A percentile compares a stretch with the other conserved stretches of the same genome.
phyloP scores from a whole-genome alignment of 2,113 vertebrate genomes.

The Axis porcinus region DNA sequence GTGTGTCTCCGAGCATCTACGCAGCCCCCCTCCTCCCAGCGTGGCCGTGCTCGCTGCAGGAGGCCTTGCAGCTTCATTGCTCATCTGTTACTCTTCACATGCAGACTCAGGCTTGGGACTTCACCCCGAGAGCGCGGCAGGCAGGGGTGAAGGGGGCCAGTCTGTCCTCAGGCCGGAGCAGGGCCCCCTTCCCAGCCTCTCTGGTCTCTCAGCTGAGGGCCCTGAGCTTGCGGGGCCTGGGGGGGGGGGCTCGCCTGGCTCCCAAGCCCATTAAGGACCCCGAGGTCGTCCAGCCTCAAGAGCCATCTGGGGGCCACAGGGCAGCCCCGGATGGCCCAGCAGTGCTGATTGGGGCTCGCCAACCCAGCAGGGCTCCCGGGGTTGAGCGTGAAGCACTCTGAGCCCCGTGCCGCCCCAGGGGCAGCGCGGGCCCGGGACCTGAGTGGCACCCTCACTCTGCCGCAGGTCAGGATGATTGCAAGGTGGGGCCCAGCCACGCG shows the following conservation, averaged over 20 bases:
- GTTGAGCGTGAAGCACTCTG: background rate
- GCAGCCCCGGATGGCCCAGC: conserved; percentile 64
- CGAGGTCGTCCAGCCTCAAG: conserved; percentile 55
- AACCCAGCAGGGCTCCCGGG: conserved; percentile 73
- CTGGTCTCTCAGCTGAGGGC: conserved; percentile 14
- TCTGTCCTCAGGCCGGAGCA: background rate
- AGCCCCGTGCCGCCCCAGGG: conserved; percentile 62
- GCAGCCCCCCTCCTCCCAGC: background rate
- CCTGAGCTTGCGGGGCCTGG: conserved; percentile 41
- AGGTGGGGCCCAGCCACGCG: conserved; percentile 66
- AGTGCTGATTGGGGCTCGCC: conserved; percentile 82
- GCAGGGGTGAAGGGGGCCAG: background rate
- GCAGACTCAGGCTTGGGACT: background rate
- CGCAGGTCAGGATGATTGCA: conserved; percentile 73
- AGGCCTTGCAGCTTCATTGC: conserved; percentile 17
- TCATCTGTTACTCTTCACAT: conserved; percentile 29
- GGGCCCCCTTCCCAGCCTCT: background rate
- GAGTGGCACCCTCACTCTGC: conserved; percentile 53
- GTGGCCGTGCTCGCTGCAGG: background rate
- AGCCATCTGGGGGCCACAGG: conserved; percentile 81
- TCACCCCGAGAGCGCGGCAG: background rate
- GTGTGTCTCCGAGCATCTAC: background rate
- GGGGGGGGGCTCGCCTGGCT: conserved; percentile 58
- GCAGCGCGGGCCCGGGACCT: conserved; percentile 71
- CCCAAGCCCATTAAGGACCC: conserved; percentile 76